Percentiles rank a stretch among this genome's conserved stretches.
Evolutionary conservation across 2,113 vertebrate genomes (phyloP).

Genomic region (Ameiurus melas): DNA sequence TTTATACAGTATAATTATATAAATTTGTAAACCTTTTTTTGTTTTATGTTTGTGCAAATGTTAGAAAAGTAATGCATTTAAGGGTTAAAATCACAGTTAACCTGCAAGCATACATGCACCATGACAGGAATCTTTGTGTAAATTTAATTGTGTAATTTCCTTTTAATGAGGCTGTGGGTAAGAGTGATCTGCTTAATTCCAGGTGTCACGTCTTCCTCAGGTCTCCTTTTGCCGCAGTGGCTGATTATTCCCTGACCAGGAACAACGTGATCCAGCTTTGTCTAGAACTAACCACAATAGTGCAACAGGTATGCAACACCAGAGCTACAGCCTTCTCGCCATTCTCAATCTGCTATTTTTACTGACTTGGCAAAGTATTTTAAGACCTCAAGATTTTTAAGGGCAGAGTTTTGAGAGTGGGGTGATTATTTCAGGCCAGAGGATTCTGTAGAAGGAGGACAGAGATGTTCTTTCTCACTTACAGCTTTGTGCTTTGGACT

Average conservation of each 20-base stretch:
- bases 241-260: constrained; percentile 91
- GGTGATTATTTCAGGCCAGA: constrained; percentile 46
- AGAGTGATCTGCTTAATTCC: constrained; percentile 76
- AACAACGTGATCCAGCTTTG: constrained; percentile 98
- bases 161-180: constrained; percentile 52
- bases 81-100: neutral
- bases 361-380: constrained; percentile 25
- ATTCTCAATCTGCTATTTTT: neutral
- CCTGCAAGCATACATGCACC: neutral
- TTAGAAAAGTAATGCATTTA: neutral
- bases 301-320: constrained; percentile 84
- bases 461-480: constrained; percentile 34
- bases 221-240: constrained; percentile 93
- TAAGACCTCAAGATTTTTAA: constrained; percentile 27
- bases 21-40: neutral
- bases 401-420: constrained; percentile 32
- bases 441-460: constrained; percentile 36
- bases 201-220: constrained; percentile 82
- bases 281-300: constrained; percentile 92
- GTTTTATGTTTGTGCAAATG: neutral
- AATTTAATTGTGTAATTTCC: neutral
- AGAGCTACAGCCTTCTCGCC: neutral
- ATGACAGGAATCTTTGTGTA: neutral
- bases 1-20: neutral
- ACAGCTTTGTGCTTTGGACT: constrained; percentile 35